Percentiles rank a stretch among this genome's conserved stretches.
These are phyloP conservation scores for Holacanthus passer DNA, from an alignment of 2,113 vertebrate species.

Conservation along the genomic window DNA sequence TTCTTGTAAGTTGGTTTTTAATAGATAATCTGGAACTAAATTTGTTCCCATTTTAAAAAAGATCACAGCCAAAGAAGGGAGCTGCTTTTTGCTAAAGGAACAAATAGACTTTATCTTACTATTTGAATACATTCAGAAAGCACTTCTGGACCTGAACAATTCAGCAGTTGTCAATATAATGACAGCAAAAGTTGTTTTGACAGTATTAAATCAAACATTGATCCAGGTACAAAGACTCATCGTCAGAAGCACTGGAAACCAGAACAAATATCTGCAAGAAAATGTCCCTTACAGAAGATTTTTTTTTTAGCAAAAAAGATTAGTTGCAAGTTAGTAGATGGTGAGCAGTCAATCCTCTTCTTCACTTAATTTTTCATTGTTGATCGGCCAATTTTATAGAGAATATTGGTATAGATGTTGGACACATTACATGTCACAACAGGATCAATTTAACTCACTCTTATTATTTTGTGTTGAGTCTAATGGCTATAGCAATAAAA, in stretches of 20 bases:
- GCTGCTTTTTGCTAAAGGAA: conserved; percentile 21
- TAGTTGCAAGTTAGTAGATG: background rate
- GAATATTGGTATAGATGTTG: background rate
- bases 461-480: background rate
- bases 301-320: too few species aligned
- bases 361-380: background rate
- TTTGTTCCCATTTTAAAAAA: conserved; percentile 1
- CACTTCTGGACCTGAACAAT: background rate
- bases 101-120: conserved; percentile 1
- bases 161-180: background rate
- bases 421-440: background rate
- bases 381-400: background rate
- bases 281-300: too few species aligned
- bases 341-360: background rate
- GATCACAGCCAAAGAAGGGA: background rate
- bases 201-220: background rate
- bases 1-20: conserved; percentile 11
- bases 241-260: background rate
- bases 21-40: conserved; percentile 27
- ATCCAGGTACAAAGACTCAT: background rate
- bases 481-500: background rate
- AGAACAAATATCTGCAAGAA: background rate
- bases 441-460: background rate
- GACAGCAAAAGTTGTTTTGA: background rate
- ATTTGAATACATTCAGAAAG: background rate